Percentiles rank a stretch among this genome's conserved stretches.
These are phyloP conservation scores for Anguilla obscura DNA, from an alignment of 2,797 vertebrate genomes.

Conservation along the genomic window DNA sequence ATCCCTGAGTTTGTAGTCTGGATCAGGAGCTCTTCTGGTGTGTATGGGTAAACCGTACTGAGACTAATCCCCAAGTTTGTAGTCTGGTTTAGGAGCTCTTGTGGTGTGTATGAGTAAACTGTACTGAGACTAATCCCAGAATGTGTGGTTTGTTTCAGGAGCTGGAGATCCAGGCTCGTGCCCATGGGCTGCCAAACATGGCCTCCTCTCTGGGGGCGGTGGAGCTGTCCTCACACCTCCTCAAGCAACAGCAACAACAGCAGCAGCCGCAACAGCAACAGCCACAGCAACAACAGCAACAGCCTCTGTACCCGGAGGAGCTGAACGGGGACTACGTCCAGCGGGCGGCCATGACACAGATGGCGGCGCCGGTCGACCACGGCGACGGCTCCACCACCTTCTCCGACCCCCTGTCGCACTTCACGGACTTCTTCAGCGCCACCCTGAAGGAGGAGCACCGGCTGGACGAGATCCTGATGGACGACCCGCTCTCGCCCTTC, in stretches of 20 bases:
- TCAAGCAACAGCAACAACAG: slow-evolving; percentile 80
- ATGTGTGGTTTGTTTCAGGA: slow-evolving; percentile 59
- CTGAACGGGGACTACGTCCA: slow-evolving; percentile 80
- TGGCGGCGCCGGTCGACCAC: slow-evolving; percentile 60
- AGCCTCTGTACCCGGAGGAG: slow-evolving; percentile 79
- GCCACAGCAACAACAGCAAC: slow-evolving; percentile 68
- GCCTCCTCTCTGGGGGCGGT: slow-evolving; percentile 70
- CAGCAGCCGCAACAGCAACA: slow-evolving; percentile 64
- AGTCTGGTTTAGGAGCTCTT: not conserved
- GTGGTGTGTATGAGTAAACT: not conserved
- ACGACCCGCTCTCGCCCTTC: slow-evolving; percentile 85
- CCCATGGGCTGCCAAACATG: slow-evolving; percentile 86
- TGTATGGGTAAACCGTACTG: not conserved
- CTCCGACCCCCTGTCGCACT: slow-evolving; percentile 95
- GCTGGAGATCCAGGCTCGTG: slow-evolving; percentile 92
- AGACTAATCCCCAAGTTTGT: not conserved
- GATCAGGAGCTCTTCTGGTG: not conserved
- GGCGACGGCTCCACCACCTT: slow-evolving; percentile 79
- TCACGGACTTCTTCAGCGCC: slow-evolving; percentile 94
- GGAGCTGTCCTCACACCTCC: slow-evolving; percentile 80
- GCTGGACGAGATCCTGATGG: slow-evolving; percentile 85
- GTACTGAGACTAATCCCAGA: not conserved
- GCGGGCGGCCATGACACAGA: slow-evolving; percentile 59
- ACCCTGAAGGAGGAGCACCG: slow-evolving; percentile 93
- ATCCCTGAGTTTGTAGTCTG: not conserved